Evolutionary conservation across 2,113 vertebrate genomes (phyloP).

Genomic region (Alethe diademata): DNA sequence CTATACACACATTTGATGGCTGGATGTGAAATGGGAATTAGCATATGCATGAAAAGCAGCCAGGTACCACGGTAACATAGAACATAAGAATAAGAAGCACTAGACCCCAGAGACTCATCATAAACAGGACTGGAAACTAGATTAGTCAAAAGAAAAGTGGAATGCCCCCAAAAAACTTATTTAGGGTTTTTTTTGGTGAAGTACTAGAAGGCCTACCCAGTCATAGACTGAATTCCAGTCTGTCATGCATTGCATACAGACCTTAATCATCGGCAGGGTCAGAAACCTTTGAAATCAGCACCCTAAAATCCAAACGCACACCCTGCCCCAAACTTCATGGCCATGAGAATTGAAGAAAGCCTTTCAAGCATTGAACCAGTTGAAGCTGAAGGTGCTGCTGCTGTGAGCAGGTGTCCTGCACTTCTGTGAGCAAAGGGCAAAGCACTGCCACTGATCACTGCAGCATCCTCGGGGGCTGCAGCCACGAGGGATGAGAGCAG

Average conservation of each 20-base stretch:
- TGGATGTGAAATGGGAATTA: not conserved
- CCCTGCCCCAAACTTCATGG: fast-evolving
- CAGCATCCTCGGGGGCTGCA: not conserved
- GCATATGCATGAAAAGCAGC: not conserved
- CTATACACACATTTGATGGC: not conserved
- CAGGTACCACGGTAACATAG: not conserved
- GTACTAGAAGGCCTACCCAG: not conserved
- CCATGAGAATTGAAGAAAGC: not conserved
- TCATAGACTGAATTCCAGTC: not conserved
- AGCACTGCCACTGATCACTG: fast-evolving
- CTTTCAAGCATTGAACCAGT: not conserved
- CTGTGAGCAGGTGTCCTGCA: not conserved
- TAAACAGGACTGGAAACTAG: not conserved
- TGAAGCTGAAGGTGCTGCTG: not conserved
- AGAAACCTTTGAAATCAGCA: not conserved
- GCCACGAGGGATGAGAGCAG: not conserved
- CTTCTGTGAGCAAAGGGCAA: not conserved
- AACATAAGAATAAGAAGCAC: not conserved
- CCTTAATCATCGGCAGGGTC: not conserved
- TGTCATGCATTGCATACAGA: fast-evolving
- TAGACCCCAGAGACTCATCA: not conserved
- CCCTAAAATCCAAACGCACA: not conserved
- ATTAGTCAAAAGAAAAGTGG: not conserved
- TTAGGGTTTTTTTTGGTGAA: not conserved
- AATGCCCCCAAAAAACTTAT: not conserved